These are phyloP conservation scores for Otis tarda DNA, from an alignment of 2,113 vertebrate species.

Conservation along the genomic window DNA sequence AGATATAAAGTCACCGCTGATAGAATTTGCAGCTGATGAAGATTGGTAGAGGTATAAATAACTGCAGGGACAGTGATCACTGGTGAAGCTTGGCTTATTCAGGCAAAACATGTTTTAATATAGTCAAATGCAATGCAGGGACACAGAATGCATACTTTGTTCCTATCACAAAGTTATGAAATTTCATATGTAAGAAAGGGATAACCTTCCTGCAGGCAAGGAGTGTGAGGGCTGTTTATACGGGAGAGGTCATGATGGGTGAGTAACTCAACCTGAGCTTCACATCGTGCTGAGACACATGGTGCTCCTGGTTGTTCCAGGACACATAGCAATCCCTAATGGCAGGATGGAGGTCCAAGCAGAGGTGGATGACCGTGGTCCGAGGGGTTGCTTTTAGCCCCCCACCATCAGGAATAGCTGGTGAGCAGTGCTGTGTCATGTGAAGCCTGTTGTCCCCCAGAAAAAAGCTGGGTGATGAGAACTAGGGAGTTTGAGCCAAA, in stretches of 20 bases:
- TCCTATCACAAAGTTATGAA: background rate
- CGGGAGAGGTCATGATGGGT: background rate
- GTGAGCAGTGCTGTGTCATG: background rate
- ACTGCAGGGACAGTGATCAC: background rate
- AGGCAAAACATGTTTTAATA: background rate
- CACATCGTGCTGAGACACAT: background rate
- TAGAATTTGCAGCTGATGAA: background rate
- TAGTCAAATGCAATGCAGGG: background rate
- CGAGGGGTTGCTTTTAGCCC: background rate
- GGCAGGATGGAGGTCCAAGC: background rate
- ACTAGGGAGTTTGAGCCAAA: background rate
- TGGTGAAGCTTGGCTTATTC: background rate
- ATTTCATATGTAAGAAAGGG: background rate
- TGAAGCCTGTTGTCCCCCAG: background rate
- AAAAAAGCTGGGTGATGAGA: background rate
- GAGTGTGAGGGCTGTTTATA: background rate
- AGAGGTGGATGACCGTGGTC: background rate
- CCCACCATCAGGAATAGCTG: background rate
- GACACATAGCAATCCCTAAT: background rate
- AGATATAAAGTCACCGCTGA: background rate
- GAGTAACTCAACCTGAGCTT: background rate
- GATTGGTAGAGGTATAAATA: slow-evolving; percentile 22
- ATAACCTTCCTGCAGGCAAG: background rate
- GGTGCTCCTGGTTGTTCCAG: background rate
- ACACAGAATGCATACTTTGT: background rate